Percentiles rank a stretch among this genome's conserved stretches.
phyloP scores from a whole-genome alignment of 2,888 invertebrate species.

The Oscheius myriophilus region DNA sequence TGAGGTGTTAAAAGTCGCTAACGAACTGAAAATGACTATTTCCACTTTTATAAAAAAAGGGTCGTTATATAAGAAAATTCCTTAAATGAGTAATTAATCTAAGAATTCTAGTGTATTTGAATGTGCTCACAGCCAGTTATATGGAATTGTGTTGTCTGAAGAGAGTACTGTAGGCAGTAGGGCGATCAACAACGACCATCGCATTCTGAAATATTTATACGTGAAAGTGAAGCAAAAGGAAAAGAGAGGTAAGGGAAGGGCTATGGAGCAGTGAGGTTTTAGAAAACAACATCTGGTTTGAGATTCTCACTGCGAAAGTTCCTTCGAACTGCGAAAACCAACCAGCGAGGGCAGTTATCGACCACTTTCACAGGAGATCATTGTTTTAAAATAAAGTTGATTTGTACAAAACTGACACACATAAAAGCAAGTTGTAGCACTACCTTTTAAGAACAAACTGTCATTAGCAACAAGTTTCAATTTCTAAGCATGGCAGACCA shows the following conservation, averaged over 20 bases:
- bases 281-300: too few species aligned
- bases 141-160: constrained; percentile 19
- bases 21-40: constrained; percentile 34
- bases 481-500: too few species aligned
- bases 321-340: too few species aligned
- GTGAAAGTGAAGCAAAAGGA: background rate
- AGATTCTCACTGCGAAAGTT: too few species aligned
- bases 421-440: too few species aligned
- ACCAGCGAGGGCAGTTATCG: background rate
- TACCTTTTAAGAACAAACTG: too few species aligned
- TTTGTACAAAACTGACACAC: too few species aligned
- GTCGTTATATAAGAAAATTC: background rate
- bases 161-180: constrained; percentile 1
- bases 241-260: background rate
- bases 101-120: background rate
- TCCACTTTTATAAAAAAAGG: too few species aligned
- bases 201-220: constrained; percentile 21
- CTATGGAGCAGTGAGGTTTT: background rate
- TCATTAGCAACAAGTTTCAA: constrained; percentile 4
- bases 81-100: background rate
- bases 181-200: constrained; percentile 2
- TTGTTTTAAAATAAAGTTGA: too few species aligned
- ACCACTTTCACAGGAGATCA: too few species aligned
- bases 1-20: constrained; percentile 44
- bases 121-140: constrained; percentile 35